Evolutionary conservation across 1,140 invertebrate genomes (phyloP).

Genomic region (Atta cephalotes): DNA sequence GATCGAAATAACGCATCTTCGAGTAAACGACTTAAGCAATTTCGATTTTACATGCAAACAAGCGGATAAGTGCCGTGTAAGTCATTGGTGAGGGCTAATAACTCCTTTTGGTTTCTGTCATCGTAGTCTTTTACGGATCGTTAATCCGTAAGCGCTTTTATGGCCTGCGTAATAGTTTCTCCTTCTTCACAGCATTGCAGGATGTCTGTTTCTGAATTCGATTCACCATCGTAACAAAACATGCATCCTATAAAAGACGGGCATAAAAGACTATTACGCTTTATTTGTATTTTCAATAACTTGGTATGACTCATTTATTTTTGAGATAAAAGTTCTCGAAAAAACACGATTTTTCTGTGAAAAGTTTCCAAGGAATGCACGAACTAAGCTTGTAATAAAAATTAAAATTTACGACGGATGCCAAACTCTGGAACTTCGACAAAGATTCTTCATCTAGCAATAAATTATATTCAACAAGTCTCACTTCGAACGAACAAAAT

Average conservation of each 20-base stretch:
- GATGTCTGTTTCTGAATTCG: not conserved
- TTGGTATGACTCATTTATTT: not conserved
- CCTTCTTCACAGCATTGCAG: not conserved
- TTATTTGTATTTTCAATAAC: slow-evolving; percentile 18
- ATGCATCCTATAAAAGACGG: not conserved
- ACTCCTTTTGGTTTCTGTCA: slow-evolving; percentile 54
- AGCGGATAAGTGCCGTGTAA: slow-evolving; percentile 67
- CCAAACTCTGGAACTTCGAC: not conserved
- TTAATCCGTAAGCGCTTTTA: slow-evolving; percentile 65
- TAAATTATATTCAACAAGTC: not conserved
- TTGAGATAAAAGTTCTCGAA: not conserved
- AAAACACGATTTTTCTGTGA: not conserved
- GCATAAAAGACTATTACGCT: not conserved
- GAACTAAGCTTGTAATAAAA: not conserved
- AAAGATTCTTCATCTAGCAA: not conserved
- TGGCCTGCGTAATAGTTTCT: slow-evolving; percentile 62
- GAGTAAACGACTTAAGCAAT: slow-evolving; percentile 7
- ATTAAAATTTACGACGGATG: not conserved
- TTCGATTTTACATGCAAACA: slow-evolving; percentile 70
- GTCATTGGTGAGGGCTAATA: slow-evolving; percentile 64
- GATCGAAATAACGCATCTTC: not conserved
- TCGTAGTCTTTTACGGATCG: slow-evolving; percentile 57
- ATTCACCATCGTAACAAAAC: not conserved
- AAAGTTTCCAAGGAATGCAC: not conserved
- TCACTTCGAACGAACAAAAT: not conserved